Percentiles rank a stretch among this genome's conserved stretches.
phyloP scores from a whole-genome alignment of 2,113 vertebrate species.

The Xenopus tropicalis region DNA sequence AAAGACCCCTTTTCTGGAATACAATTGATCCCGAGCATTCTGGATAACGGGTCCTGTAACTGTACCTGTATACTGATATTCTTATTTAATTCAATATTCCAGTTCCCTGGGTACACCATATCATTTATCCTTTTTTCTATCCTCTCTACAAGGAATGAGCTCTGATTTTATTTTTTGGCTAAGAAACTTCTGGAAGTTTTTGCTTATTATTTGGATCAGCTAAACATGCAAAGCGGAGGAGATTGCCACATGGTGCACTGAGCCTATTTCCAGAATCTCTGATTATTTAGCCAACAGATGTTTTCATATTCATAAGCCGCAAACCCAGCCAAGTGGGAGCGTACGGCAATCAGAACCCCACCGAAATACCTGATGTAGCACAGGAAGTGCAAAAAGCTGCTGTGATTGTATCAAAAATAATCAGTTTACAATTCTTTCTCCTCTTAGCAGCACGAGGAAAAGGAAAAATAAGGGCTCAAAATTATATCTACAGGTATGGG shows the following conservation, averaged over 20 bases:
- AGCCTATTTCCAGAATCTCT: constrained; percentile 4
- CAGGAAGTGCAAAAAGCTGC: background rate
- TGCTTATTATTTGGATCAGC: constrained; percentile 3
- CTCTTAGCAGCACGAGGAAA: background rate
- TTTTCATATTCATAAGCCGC: constrained; percentile 12
- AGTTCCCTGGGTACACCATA: too few species aligned
- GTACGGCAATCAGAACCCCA: constrained; percentile 7
- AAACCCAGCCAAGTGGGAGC: background rate
- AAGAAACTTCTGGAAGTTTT: background rate
- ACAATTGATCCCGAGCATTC: too few species aligned
- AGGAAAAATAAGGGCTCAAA: background rate
- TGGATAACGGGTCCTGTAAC: too few species aligned
- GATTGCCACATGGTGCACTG: background rate
- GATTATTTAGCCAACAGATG: constrained; percentile 29
- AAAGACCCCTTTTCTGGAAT: too few species aligned
- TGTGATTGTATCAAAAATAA: constrained; percentile 8
- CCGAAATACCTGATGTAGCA: background rate
- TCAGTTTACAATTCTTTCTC: background rate
- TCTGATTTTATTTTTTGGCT: background rate
- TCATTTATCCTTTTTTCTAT: too few species aligned
- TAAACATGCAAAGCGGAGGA: background rate
- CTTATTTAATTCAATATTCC: too few species aligned
- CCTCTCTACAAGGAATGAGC: too few species aligned
- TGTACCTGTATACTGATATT: too few species aligned
- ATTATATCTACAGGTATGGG: too few species aligned